Percentiles rank a stretch among this genome's conserved stretches.
phyloP scores from a whole-genome alignment of 1,140 invertebrate species.

The Uloborus diversus region DNA sequence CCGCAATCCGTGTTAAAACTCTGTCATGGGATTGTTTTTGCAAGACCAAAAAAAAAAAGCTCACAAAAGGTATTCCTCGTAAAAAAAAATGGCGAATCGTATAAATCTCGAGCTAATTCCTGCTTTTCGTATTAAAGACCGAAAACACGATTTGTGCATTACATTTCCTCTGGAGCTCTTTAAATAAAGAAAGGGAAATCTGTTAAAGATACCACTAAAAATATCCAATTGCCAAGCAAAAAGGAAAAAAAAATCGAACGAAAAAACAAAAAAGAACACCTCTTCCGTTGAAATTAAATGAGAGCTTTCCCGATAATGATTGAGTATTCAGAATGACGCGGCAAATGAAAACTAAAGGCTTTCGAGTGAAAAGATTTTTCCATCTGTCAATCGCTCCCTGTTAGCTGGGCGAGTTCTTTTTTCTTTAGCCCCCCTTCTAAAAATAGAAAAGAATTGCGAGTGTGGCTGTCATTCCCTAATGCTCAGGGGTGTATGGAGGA shows the following conservation, averaged over 20 bases:
- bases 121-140: too few species aligned
- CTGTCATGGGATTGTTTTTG: too few species aligned
- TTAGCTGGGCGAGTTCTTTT: constrained; percentile 5
- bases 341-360: constrained; percentile 44
- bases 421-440: not conserved
- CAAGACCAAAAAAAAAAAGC: too few species aligned
- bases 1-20: too few species aligned
- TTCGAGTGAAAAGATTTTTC: constrained; percentile 37
- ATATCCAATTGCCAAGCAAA: too few species aligned
- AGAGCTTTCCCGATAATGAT: constrained; percentile 15
- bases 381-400: constrained; percentile 37
- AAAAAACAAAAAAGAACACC: constrained; percentile 9
- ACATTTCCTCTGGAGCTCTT: too few species aligned
- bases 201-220: too few species aligned
- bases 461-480: constrained; percentile 35
- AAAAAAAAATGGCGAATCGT: too few species aligned
- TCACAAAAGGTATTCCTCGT: too few species aligned
- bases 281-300: constrained; percentile 39
- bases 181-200: too few species aligned
- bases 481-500: constrained; percentile 28
- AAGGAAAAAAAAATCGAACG: constrained; percentile 7
- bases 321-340: constrained; percentile 42
- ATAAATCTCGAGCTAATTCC: too few species aligned
- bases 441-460: not conserved
- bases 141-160: too few species aligned